Evolutionary conservation across 2,888 invertebrate genomes (phyloP), one percentile per base, ranked within the genome.

Genomic region (Prenolepis imparis): DNA sequence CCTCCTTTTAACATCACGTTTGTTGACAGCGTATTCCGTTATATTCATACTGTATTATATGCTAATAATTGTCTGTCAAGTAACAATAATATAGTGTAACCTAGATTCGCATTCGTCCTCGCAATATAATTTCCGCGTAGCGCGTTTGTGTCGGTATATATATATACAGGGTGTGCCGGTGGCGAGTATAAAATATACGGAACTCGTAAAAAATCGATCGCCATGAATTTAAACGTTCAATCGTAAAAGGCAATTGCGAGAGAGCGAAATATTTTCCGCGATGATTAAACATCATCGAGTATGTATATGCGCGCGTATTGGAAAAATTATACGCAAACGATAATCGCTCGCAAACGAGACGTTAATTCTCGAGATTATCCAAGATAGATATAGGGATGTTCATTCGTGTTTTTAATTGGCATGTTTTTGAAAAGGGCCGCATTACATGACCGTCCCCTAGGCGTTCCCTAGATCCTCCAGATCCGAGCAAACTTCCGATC

Each of bases 101-200:
- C 68, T 85, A 83, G 86, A 88, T 84, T 80, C 74, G 78, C 75
- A 85, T 61, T 74, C 84, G 68, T 63, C 59, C 73, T 63, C 48
- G 39, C 18, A 55, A 70, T 74, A 73, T 85, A 86, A 86, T 87
- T 88, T 84, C 82, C 72, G 67, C 74, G 44, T 80, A 67, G 18
- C 41, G 75, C 44, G 78, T 61, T 39, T 81, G 66, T 82, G 82
- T 75, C 55, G n/a, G 75, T 64, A 9, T 28, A 28, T 28, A 28
- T 28, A 28, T 28, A 28, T 72, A 75, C 44, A 28, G 48, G 81
- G 70, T 83, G 80, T 70, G 81, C 52, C 66, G 48, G 39, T 55
- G 61, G 15, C 24, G n/a, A 44, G 24, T 44, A 28, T 28, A 39
- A 32, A 59, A 11, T 64, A 36, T 12, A 15, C 15, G 28, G n/a